Evolutionary conservation across 2,113 vertebrate species (phyloP), one percentile per base, ranked within the genome.

Genomic region (Microcebus murinus): DNA sequence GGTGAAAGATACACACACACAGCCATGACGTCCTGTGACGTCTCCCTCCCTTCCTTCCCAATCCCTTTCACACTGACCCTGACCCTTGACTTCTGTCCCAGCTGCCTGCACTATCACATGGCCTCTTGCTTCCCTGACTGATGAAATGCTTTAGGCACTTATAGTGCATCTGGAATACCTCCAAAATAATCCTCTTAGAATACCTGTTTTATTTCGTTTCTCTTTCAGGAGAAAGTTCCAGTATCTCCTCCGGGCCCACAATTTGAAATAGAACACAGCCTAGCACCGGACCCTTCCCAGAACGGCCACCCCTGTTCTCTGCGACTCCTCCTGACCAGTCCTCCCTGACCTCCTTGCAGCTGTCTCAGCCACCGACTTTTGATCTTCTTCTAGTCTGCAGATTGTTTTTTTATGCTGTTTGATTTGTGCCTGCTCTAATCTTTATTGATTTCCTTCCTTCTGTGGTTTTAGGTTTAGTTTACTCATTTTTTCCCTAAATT

Each of bases 371-470:
- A 39, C 39, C n/a, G 42, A 74, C 29, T 45, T 82, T 70, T 89
- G 61, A 59, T 50, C 39, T 61, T 93, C 65, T 61, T 59, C 74
- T 71, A 48, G 34, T 59, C 45, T 61, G 50, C n/a, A 65, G 55
- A 34, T 87, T 90, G 36, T n/a, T 48, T 91, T 93, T 50, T 90
- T 77, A 50, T n/a, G 85, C 29, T 36, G 7, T 20, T 55, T 83
- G 21, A 45, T 68, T 80, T 67, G 27, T 91, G 85, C 90, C 84
- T 92, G 31, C 31, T 84, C 52, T 65, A 52, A 55, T 57, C 63
- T 57, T 91, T 82, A 81, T 91, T 81, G 71, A 96, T 83, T 86
- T 95, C 36, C n/a, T 76, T 85, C 74, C 29, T 50, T 81, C 71
- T 82, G 31, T 48, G 29, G 45, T 81, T 67, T 82, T 59, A 5